These are phyloP conservation scores for Halocynthia roretzi DNA, from an alignment of 23 tunicate genomes.

Conservation along the genomic window DNA sequence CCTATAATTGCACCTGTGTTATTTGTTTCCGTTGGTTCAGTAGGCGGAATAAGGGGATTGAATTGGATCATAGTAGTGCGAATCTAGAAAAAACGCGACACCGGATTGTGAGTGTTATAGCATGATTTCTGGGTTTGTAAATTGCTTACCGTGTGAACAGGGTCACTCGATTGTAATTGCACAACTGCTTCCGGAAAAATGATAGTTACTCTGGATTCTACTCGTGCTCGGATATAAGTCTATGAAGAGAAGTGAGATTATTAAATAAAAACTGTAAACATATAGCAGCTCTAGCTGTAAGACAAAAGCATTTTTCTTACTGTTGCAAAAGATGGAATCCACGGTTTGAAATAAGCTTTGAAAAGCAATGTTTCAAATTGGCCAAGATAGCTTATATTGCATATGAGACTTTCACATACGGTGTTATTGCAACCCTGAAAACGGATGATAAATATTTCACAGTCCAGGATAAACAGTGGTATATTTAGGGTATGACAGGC, in stretches of 20 bases:
- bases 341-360: conserved; percentile 9
- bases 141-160: no score
- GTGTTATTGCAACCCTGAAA: conserved; percentile 10
- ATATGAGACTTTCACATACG: neutral
- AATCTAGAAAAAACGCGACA: neutral
- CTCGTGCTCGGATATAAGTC: no score
- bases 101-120: no score
- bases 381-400: conserved; percentile 3
- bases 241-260: no score
- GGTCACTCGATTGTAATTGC: no score
- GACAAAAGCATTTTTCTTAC: neutral
- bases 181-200: no score
- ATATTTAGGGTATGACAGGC: no score
- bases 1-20: conserved; percentile 45
- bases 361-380: neutral
- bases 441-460: neutral
- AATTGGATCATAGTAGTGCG: conserved; percentile 4
- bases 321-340: conserved; percentile 16
- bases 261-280: no score
- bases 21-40: neutral
- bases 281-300: no score
- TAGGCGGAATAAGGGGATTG: conserved; percentile 23
- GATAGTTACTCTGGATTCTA: no score
- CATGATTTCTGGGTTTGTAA: no score
- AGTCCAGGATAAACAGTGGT: no score